These are phyloP conservation scores for Sminthopsis crassicaudata DNA, from an alignment of 2,113 vertebrate genomes.

Conservation along the genomic window DNA sequence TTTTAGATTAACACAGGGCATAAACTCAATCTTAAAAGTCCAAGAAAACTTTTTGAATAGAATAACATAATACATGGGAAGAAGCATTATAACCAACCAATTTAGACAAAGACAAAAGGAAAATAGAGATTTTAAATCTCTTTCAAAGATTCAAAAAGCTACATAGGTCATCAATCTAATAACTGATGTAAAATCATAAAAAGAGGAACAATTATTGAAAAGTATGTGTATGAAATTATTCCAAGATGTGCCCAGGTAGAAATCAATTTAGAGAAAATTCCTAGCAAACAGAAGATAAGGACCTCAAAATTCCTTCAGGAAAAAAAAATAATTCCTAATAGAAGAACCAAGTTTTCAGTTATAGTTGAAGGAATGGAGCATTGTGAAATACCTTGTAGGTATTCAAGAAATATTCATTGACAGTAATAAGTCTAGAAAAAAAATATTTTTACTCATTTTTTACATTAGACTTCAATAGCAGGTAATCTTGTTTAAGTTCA, in stretches of 20 bases:
- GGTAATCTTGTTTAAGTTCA: neutral
- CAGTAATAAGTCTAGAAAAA: neutral
- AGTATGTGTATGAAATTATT: neutral
- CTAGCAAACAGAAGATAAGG: fast-evolving
- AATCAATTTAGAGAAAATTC: neutral
- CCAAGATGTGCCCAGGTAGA: neutral
- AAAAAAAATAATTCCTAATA: neutral
- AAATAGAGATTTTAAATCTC: neutral
- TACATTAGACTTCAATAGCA: neutral
- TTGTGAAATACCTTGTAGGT: neutral
- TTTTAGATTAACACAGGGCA: slow-evolving; percentile 1
- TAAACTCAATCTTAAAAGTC: neutral
- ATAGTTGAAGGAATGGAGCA: neutral
- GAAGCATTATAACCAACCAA: neutral
- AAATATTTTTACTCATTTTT: neutral
- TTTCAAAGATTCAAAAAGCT: neutral
- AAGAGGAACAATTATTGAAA: neutral
- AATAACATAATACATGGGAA: neutral
- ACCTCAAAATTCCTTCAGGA: neutral
- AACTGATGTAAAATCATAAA: neutral
- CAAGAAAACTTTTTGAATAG: neutral
- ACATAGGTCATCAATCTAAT: neutral
- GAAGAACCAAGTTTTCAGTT: neutral
- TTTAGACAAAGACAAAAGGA: neutral
- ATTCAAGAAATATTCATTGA: neutral